These are phyloP conservation scores for Monoplex corrugatus DNA, from an alignment of 2,888 invertebrate genomes.

Conservation along the genomic window DNA sequence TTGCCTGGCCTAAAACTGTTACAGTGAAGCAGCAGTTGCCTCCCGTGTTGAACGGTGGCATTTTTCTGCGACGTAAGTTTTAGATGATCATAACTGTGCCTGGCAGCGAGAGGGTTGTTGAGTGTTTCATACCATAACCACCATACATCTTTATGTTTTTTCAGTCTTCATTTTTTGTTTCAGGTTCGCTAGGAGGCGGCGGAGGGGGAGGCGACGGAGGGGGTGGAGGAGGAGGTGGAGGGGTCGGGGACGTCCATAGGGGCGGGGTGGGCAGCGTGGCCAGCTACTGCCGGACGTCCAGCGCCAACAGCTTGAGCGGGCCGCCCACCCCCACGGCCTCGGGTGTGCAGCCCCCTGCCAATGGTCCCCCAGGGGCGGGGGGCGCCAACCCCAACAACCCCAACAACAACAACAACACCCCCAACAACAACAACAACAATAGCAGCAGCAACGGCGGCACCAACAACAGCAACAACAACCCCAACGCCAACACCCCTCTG, in stretches of 20 bases:
- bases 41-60: no score
- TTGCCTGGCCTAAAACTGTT: no score
- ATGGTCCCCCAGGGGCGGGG: conserved; percentile 53
- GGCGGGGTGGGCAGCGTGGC: conserved; percentile 67
- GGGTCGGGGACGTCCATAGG: conserved; percentile 66
- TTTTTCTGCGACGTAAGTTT: no score
- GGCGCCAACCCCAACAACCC: not conserved
- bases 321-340: conserved; percentile 70
- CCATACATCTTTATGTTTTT: no score
- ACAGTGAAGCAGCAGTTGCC: no score
- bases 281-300: conserved; percentile 71
- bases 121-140: no score
- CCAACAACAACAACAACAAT: no score
- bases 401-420: no score
- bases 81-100: no score
- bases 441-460: no score
- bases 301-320: conserved; percentile 71
- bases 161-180: not conserved
- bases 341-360: conserved; percentile 39
- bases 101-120: not conserved
- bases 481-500: conserved; percentile 58
- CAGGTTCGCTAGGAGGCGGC: conserved; percentile 45
- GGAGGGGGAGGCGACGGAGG: conserved; percentile 43
- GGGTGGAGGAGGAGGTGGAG: conserved; percentile 51
- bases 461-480: no score